Conservation (phyloP, 2,888 invertebrate species). For the Dolomedes plantarius region DNA sequence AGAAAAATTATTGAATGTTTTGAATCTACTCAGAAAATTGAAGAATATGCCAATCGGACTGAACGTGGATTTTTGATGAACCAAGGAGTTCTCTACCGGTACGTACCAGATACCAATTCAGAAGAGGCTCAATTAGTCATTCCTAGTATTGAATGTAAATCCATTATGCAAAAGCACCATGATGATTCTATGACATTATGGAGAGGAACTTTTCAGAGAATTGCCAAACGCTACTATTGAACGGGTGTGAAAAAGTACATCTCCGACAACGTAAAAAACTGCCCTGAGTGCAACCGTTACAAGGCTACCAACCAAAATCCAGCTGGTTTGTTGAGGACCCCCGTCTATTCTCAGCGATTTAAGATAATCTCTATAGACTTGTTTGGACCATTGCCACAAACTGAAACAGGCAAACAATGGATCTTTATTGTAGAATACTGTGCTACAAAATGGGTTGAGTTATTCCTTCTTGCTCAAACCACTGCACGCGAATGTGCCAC, state of each 20-base stretch:
- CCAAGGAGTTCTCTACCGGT: slow-evolving; percentile 19
- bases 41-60: slow-evolving; percentile 23
- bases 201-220: slow-evolving; percentile 35
- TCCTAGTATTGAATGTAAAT: not conserved
- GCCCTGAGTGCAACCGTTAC: slow-evolving; percentile 46
- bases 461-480: slow-evolving; percentile 6
- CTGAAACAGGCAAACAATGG: slow-evolving; percentile 28
- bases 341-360: not conserved
- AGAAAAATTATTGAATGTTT: slow-evolving; percentile 29
- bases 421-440: slow-evolving; percentile 7
- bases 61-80: not conserved
- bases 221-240: slow-evolving; percentile 50
- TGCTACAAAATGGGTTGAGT: not conserved
- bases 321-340: not conserved
- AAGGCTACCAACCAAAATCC: slow-evolving; percentile 7
- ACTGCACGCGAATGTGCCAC: not conserved
- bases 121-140: slow-evolving; percentile 31
- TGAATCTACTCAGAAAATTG: too few species aligned
- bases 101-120: not conserved
- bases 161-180: slow-evolving; percentile 52
- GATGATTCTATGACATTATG: slow-evolving; percentile 68
- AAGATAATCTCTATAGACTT: slow-evolving; percentile 12
- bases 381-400: slow-evolving; percentile 19
- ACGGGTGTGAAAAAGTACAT: slow-evolving; percentile 52
- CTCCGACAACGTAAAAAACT: slow-evolving; percentile 38